Conservation (phyloP, 2,113 vertebrate genomes). For the Brachirus orientalis region DNA sequence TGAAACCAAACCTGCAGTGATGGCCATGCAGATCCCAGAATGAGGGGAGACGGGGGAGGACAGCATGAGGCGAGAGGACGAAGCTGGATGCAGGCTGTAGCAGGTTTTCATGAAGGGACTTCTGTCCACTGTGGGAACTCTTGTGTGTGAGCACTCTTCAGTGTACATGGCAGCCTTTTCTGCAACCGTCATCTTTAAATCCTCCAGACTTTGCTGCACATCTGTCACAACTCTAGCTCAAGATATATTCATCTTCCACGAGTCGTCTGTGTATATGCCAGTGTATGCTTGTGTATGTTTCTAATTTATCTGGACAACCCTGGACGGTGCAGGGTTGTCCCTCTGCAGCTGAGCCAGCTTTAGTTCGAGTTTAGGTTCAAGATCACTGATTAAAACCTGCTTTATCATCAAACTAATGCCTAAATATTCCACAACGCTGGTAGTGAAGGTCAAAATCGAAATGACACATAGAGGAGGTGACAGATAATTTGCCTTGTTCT, state of each 20-base stretch:
- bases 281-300: conserved; percentile 4
- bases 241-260: conserved; percentile 1
- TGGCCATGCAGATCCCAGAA: conserved; percentile 87
- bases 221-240: conserved; percentile 33
- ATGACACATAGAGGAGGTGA: neutral
- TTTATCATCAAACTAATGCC: neutral
- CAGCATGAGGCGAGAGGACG: conserved; percentile 59
- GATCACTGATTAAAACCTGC: conserved; percentile 1
- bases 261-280: conserved; percentile 6
- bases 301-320: conserved; percentile 19
- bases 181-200: conserved; percentile 45
- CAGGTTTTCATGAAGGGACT: neutral
- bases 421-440: conserved; percentile 18
- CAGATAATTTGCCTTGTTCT: conserved; percentile 2
- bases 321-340: neutral
- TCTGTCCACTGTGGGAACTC: conserved; percentile 19
- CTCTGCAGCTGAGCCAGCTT: conserved; percentile 27
- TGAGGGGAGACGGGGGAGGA: conserved; percentile 64
- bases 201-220: conserved; percentile 36
- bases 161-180: conserved; percentile 27
- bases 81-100: neutral
- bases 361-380: conserved; percentile 9
- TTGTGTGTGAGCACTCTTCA: conserved; percentile 14
- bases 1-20: conserved; percentile 91
- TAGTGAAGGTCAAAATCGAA: conserved; percentile 28